Percentiles rank a stretch among this genome's conserved stretches.
Evolutionary conservation across 2,113 vertebrate genomes (phyloP).

Genomic region (Oryzias curvinotus): DNA sequence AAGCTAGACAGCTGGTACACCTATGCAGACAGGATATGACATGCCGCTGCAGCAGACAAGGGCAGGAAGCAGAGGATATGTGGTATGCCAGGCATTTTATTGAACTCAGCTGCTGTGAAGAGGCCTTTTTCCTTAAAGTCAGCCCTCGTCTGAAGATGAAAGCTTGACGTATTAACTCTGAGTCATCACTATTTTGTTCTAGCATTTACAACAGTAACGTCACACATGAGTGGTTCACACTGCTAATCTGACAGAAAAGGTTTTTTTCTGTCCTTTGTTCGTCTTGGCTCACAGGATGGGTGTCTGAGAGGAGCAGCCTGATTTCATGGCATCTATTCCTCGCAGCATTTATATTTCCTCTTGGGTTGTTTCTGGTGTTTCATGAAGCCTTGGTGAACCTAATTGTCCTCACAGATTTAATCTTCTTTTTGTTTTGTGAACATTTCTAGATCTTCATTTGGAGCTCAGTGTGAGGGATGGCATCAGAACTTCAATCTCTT

Average conservation of each 20-base stretch:
- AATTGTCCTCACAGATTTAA: too few relatives aligned
- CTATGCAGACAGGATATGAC: constrained; percentile 70
- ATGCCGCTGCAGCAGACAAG: constrained; percentile 56
- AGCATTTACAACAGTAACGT: constrained; percentile 40
- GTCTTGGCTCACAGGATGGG: constrained; percentile 9
- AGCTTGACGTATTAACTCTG: constrained; percentile 37
- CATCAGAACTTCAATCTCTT: too few relatives aligned
- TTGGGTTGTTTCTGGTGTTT: too few relatives aligned
- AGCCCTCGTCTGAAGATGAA: constrained; percentile 36
- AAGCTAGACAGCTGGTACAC: constrained; percentile 65
- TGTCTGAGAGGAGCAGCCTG: background rate
- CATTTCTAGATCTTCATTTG: too few relatives aligned
- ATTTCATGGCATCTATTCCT: too few relatives aligned
- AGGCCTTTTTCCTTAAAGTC: constrained; percentile 44
- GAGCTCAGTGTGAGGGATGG: too few relatives aligned
- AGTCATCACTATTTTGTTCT: constrained; percentile 58
- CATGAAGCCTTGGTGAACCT: too few relatives aligned
- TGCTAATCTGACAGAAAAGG: constrained; percentile 47
- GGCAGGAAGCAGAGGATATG: constrained; percentile 60
- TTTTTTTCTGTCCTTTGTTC: constrained; percentile 33
- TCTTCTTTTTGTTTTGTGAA: too few relatives aligned
- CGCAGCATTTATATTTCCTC: too few relatives aligned
- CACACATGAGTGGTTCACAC: constrained; percentile 27
- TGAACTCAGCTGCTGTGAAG: constrained; percentile 55
- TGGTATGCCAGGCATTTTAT: constrained; percentile 53